Base-by-base conservation (phyloP, 2,888 invertebrate species). In the Cybosia mesomella region DNA sequence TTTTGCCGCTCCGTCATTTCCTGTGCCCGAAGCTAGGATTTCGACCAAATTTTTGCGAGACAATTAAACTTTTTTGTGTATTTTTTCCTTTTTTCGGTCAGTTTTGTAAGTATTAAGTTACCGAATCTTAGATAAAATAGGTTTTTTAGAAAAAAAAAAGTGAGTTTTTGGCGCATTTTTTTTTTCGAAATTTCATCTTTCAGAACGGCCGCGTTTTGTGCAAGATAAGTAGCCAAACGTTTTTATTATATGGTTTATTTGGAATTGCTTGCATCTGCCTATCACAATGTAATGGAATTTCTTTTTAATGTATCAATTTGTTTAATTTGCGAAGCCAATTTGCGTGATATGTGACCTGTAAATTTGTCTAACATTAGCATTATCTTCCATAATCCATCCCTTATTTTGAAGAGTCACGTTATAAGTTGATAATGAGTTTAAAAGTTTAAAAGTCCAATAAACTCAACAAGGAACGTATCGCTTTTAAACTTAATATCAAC, bases 41-140 rank as follows among this genome's bases (percentile, higher is more conserved):
- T 89, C 81, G 87, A 81, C 86, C 85, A 87, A 90, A 89, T 89
- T 92, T 93, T 92, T 87, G 91, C 91, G 86, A 85, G 84, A 92
- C 91, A 93, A 92, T 93, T 88, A 89, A 82, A 88, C 84, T 91
- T 92, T 92, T 93, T 91, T 77, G 69, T 67, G 63, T 67, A 72
- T 83, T 86, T 89, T 89, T 83, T 70, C 10, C 10, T 70, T 86
- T 88, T 91, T 89, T 92, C 88, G 93, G 93, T 90, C 94, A 94
- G 90, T 87, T n/a, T 86, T 83, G 85, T 86, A 87, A 84, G 88
- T 89, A 87, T 94, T 90, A 89, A 88, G 90, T 92, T 92, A 91
- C 91, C 82, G 85, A 84, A 80, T 80, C 81, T 84, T 82, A 83
- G 85, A 89, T 85, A 86, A 85, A 83, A 83, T 80, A 78, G 75